Conservation (phyloP, 2,113 vertebrate genomes). For the Dasyprocta punctata region DNA sequence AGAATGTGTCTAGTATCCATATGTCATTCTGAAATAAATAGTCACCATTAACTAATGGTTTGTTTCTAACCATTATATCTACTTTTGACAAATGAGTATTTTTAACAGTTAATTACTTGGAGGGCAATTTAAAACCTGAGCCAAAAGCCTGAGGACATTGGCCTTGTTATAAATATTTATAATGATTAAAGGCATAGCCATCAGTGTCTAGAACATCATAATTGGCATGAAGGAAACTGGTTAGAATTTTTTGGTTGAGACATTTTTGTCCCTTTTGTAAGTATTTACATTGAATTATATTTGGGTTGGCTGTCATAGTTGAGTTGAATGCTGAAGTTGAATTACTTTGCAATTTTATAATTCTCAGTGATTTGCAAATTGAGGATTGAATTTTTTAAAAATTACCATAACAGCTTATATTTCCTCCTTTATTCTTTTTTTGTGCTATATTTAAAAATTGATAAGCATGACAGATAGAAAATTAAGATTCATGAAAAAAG, state of each 20-base stretch:
- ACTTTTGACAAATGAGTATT: conserved; percentile 78
- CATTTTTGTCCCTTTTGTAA: neutral
- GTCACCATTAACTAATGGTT: conserved; percentile 74
- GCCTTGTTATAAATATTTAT: conserved; percentile 82
- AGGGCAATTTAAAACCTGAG: conserved; percentile 75
- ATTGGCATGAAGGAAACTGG: neutral
- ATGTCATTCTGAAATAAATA: conserved; percentile 63
- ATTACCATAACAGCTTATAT: neutral
- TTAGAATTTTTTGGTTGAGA: neutral
- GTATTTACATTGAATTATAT: neutral
- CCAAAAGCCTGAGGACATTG: conserved; percentile 73
- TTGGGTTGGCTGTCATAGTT: neutral
- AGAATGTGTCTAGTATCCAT: conserved; percentile 24
- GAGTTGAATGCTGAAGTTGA: conserved; percentile 6
- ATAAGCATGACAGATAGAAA: conserved; percentile 53
- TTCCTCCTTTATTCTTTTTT: conserved; percentile 33
- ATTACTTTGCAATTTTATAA: neutral
- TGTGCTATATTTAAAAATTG: conserved; percentile 57
- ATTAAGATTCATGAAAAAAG: conserved; percentile 51
- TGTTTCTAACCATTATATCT: conserved; percentile 73
- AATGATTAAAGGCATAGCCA: conserved; percentile 69
- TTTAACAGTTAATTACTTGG: conserved; percentile 78
- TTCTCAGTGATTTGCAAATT: neutral
- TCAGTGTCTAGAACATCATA: conserved; percentile 47
- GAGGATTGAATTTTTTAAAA: neutral